A percentile compares a stretch with the other conserved stretches of the same genome.
Conservation (phyloP, 2,113 vertebrate genomes). For the Anser cygnoides region DNA sequence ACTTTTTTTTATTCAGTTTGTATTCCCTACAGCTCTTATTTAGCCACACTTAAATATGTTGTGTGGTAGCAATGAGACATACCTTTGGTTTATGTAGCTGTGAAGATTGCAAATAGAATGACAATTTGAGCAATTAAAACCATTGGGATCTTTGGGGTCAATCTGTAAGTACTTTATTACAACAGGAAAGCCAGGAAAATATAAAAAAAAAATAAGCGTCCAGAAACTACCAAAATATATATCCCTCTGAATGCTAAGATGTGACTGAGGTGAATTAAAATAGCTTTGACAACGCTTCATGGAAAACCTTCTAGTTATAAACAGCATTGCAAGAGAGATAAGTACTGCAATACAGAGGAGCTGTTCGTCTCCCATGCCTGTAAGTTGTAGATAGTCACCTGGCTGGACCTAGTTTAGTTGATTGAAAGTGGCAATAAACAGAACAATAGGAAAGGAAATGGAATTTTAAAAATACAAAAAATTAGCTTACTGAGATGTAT, state of each 20-base stretch:
- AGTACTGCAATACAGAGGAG: not conserved
- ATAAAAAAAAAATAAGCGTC: not conserved
- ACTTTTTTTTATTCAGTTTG: not conserved
- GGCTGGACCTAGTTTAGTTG: not conserved
- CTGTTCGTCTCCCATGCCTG: accelerated
- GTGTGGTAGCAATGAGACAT: not conserved
- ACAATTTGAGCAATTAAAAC: not conserved
- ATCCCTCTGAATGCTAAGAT: not conserved
- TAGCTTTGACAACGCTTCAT: not conserved
- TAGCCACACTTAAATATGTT: not conserved
- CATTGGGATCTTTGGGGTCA: not conserved
- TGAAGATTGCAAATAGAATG: not conserved
- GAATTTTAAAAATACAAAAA: not conserved
- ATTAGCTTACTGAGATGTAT: not conserved
- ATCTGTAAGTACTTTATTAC: not conserved
- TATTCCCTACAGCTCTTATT: not conserved
- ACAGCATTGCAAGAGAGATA: not conserved
- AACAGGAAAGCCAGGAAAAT: not conserved
- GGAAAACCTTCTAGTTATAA: not conserved
- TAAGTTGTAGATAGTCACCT: not conserved
- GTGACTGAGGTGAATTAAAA: not conserved
- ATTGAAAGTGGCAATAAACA: not conserved
- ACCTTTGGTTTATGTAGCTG: not conserved
- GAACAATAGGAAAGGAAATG: not conserved
- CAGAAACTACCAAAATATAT: not conserved